Conservation (phyloP, 1,140 invertebrate species). For the Campodea augens region DNA sequence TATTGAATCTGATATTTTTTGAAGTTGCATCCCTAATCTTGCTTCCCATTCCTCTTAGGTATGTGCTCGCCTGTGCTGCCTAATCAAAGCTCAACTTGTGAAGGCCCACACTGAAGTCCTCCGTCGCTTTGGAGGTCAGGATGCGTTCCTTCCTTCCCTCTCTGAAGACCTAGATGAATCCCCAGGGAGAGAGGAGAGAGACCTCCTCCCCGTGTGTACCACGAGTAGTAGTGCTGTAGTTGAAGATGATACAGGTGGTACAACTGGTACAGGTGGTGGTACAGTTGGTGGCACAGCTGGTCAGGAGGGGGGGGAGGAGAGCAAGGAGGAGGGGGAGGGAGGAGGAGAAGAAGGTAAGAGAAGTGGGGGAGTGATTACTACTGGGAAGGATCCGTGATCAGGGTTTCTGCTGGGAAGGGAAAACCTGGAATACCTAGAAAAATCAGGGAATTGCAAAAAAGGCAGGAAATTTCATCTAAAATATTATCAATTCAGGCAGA, state of each 20-base stretch:
- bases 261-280: background rate
- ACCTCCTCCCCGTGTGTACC: constrained; percentile 4
- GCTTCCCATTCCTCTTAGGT: too few species aligned
- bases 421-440: too few species aligned
- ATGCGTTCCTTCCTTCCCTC: constrained; percentile 11
- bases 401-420: too few species aligned
- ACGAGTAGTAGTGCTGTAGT: constrained; percentile 1
- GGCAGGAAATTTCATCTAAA: too few species aligned
- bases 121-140: constrained; percentile 28
- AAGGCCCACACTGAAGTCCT: constrained; percentile 45
- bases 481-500: too few species aligned
- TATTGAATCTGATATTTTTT: too few species aligned
- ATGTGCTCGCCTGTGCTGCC: constrained; percentile 48
- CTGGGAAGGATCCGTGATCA: too few species aligned
- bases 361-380: too few species aligned
- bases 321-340: background rate
- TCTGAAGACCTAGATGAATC: constrained; percentile 17
- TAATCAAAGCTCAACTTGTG: constrained; percentile 50
- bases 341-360: background rate
- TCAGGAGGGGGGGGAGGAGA: constrained; percentile 2
- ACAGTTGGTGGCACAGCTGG: background rate
- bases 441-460: too few species aligned
- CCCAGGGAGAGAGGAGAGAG: constrained; percentile 22
- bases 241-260: constrained; percentile 5
- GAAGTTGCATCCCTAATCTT: too few species aligned